Evolutionary conservation across 2,888 invertebrate genomes (phyloP), one percentile per base, ranked within the genome.

Genomic region (Ochropleura leucogaster): DNA sequence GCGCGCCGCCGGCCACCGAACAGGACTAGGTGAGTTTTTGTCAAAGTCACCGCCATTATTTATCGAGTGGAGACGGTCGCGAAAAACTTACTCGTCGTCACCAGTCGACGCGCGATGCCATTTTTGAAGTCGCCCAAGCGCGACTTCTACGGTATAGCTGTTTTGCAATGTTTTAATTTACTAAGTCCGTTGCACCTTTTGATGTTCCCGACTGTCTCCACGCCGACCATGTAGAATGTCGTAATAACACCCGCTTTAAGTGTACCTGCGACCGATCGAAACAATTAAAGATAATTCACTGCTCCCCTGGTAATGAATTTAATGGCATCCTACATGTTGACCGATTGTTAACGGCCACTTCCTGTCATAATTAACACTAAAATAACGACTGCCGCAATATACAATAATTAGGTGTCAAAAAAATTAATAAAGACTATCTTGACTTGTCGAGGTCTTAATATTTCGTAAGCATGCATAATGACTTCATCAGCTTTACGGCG

Each of bases 11-110:
- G 95, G 93, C 95, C 94, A 95, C 95, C 93, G 91, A 95, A 95
- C 96, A 95, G 91, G 96, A 95, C 95, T 96, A 96, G 96, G 96
- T 96, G 86, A 96, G 96, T 96, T 96, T 96, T 96, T 96, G 95
- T 95, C 96, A 96, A 95, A 96, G 95, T 93, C 94, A 93, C 93
- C 95, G 94, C 93, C 95, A 96, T 96, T 96, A 96, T 96, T 96
- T 96, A 96, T 96, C 95, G 94, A 94, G 95, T 93, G 95, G 96
- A 96, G 96, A 96, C 96, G 92, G 95, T 94, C 93, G 96, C 96
- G 96, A 96, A 96, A 96, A 96, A 96, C 94, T 95, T 89, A 95
- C 94, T 94, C 92, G 93, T 92, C 90, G 93, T 95, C 95, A 95
- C 94, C 92, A 92, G 91, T 88, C 92, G 90, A 87, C 81, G 89